Percentiles rank a stretch among this genome's conserved stretches.
Evolutionary conservation across 2,888 invertebrate species (phyloP).

Genomic region (Andrena fulva): DNA sequence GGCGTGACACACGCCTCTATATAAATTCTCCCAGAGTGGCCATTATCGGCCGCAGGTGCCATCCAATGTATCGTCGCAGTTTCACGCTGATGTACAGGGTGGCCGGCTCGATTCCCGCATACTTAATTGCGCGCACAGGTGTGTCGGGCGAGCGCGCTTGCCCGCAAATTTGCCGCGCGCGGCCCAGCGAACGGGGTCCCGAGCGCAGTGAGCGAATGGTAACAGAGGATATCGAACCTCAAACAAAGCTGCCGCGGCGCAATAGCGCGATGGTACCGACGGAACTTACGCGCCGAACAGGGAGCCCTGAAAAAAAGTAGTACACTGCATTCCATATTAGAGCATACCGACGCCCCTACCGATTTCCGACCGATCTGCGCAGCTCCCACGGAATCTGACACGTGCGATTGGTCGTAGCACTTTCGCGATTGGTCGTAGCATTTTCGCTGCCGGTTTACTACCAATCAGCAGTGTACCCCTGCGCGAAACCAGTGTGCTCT

Average conservation of each 20-base stretch:
- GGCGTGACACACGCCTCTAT: slow-evolving; percentile 39
- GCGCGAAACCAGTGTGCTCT: no score
- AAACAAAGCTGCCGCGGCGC: background rate
- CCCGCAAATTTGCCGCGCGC: background rate
- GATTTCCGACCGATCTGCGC: no score
- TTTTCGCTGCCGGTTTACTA: no score
- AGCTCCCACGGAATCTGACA: no score
- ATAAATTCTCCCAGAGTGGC: slow-evolving; percentile 46
- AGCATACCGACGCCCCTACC: no score
- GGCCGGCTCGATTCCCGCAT: slow-evolving; percentile 26
- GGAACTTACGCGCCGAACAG: no score
- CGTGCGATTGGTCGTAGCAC: no score
- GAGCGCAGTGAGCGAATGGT: no score
- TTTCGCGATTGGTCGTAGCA: no score
- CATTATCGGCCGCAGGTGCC: slow-evolving; percentile 54
- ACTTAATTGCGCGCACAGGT: slow-evolving; percentile 24
- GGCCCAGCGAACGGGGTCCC: background rate
- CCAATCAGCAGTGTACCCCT: no score
- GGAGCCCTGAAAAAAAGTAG: background rate
- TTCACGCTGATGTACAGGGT: slow-evolving; percentile 15
- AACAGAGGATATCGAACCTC: no score
- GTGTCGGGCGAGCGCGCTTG: background rate
- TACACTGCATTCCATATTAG: no score
- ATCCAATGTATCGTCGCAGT: background rate
- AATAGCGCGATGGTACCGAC: background rate